Evolutionary conservation across 1,140 invertebrate species (phyloP), one percentile per base, ranked within the genome.

Genomic region (Drosophila mojavensis): DNA sequence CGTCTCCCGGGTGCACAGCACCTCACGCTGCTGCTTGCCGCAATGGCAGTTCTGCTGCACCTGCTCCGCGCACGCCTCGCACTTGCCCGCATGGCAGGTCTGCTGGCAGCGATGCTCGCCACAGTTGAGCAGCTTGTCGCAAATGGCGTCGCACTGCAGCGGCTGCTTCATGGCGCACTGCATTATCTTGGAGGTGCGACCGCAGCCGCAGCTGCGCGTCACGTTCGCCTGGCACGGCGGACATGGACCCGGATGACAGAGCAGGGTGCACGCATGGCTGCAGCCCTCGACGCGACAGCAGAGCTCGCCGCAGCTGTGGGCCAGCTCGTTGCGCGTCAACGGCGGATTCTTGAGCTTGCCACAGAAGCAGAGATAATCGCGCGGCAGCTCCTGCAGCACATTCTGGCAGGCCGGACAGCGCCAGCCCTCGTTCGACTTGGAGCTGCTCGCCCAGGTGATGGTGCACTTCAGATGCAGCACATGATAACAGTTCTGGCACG

Each of bases 351-450:
- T 92, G 59, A 93, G 84, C 68, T 98, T 97, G 0, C 96, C 96
- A 92, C 97, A 98, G 92, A 97, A 98, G 81, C 97, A 98, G 11
- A 93, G 93, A 91, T 98, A 98, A 17, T 96, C 94, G 1, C 94
- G 93, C 1, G 97, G 97, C 28, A 96, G 93, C 11, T 93, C 93
- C 7, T 94, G 90, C 39, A 94, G 94, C 1, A 96, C 94, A 85
- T 96, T 96, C 88, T 98, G 97, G 91, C 97, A 98, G 0, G 97
- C 97, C 13, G 98, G 98, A 92, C 98, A 99, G 17, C 98, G 94
- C 98, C 98, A 99, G 24, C 94, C 94, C 51, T 97, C 93, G 94
- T 96, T 95, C 30, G 94, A 94, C 90, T 96, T 94, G 20, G 97
- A 97, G 41, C 96, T 96, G 55, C 94, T 94, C 1, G 97, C 97